These are phyloP conservation scores for Mellivora capensis DNA, from an alignment of 2,113 vertebrate species.

Conservation along the genomic window DNA sequence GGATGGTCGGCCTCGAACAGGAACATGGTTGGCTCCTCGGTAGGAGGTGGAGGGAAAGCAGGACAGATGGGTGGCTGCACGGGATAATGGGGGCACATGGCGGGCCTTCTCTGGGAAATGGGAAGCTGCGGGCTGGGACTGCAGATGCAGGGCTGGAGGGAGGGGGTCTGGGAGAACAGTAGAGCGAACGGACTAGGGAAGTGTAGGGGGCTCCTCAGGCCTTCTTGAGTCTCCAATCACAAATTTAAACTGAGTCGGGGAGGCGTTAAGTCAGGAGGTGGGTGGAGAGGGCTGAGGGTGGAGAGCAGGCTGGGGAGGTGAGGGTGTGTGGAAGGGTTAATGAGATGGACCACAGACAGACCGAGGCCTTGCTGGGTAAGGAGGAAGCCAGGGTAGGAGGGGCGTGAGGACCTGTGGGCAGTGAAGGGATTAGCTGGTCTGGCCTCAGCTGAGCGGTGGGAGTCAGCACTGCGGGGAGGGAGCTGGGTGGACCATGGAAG, in stretches of 20 bases:
- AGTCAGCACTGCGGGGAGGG: background rate
- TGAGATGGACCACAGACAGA: background rate
- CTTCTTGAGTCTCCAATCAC: background rate
- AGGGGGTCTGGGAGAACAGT: background rate
- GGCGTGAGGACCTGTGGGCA: background rate
- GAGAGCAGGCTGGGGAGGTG: background rate
- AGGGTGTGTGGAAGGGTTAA: no score
- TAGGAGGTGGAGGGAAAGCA: background rate
- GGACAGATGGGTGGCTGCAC: background rate
- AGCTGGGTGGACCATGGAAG: background rate
- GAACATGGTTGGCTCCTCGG: background rate
- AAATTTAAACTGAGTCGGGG: background rate
- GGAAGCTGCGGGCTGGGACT: background rate
- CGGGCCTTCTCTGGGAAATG: background rate
- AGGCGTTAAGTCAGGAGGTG: no score
- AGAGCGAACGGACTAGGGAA: no score
- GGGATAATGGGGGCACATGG: rapidly evolving
- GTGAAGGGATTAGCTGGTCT: background rate
- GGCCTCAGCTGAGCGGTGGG: background rate
- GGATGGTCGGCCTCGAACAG: background rate
- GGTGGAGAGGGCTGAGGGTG: rapidly evolving
- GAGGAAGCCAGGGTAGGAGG: background rate
- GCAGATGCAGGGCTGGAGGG: background rate
- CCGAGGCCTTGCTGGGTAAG: background rate
- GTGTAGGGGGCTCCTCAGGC: background rate